These are phyloP conservation scores for Idaea biselata DNA, from an alignment of 2,888 invertebrate species.

Conservation along the genomic window DNA sequence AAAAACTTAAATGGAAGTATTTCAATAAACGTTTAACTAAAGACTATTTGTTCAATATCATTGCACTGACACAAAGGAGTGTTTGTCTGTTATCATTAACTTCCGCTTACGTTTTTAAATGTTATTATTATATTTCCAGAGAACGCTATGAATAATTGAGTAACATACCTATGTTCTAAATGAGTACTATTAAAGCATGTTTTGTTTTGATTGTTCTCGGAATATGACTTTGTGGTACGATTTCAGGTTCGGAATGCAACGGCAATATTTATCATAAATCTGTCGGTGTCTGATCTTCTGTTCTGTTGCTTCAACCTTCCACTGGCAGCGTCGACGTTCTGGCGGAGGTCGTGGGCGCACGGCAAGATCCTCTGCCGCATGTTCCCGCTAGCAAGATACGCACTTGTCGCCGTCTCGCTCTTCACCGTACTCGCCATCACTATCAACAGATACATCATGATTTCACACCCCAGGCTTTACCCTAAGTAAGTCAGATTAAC, in stretches of 20 bases:
- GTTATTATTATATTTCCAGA: slow-evolving; percentile 6
- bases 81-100: slow-evolving; percentile 12
- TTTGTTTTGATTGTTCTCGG: neutral
- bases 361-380: slow-evolving; percentile 85
- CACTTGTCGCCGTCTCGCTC: slow-evolving; percentile 87
- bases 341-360: slow-evolving; percentile 85
- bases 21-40: slow-evolving; percentile 6
- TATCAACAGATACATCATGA: slow-evolving; percentile 91
- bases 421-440: slow-evolving; percentile 90
- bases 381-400: slow-evolving; percentile 88
- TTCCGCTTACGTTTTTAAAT: slow-evolving; percentile 13
- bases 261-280: slow-evolving; percentile 90
- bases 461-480: slow-evolving; percentile 88
- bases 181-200: neutral
- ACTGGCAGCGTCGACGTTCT: slow-evolving; percentile 88
- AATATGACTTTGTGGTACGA: neutral
- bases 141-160: neutral
- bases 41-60: neutral
- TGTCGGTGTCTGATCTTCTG: slow-evolving; percentile 88
- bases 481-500: slow-evolving; percentile 81
- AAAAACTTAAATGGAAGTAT: neutral
- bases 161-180: neutral
- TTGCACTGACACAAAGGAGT: neutral
- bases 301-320: slow-evolving; percentile 91
- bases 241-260: slow-evolving; percentile 89